Base-by-base conservation (phyloP, 2,113 vertebrate species). In the Pungitius pungitius region DNA sequence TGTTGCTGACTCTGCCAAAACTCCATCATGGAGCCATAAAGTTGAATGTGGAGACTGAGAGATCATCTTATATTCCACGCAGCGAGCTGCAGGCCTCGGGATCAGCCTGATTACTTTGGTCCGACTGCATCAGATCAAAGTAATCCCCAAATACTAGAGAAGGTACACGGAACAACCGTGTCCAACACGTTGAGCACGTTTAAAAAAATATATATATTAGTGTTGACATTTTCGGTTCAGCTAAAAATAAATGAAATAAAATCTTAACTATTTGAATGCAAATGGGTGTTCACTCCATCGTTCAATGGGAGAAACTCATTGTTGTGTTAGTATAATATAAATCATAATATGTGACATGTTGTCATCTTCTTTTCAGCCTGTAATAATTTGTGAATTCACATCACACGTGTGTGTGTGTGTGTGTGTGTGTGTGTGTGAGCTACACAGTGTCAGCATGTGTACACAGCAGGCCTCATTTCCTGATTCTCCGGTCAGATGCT, bases 391-490 rank as follows among this genome's bases (percentile, higher is more conserved):
- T 17, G 47, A 58, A 56, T 15, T 59, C 20, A 1, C 68, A 65
- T 69, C 52, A 49, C 15, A 1, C 9, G 45, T n/a, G 45, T 47
- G 45, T n/a, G 8, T 8, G 8, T 8, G 8, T 47, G 6, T 20
- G 43, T 47, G 18, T 82, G 69, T 70, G 75, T 63, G 86, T 70
- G 75, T 60, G 86, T 90, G 87, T 85, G 85, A 88, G 81, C 79
- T 71, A 51, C 55, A 87, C 65, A 78, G 80, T 81, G 82, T 73
- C 85, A 88, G 86, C 89, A 91, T 87, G 87, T 92, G 90, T 90
- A 85, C 89, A 88, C 93, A 92, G 93, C 81, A 87, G 92, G 93
- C 93, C 94, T 91, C 89, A 93, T 94, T 94, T 95, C 92, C 91
- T 90, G 84, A 91, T 91, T 85, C 83, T 91, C 93, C 86, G 88